Evolutionary conservation across 1,140 invertebrate genomes (phyloP), one percentile per base, ranked within the genome.

Genomic region (Drosophila guanche): DNA sequence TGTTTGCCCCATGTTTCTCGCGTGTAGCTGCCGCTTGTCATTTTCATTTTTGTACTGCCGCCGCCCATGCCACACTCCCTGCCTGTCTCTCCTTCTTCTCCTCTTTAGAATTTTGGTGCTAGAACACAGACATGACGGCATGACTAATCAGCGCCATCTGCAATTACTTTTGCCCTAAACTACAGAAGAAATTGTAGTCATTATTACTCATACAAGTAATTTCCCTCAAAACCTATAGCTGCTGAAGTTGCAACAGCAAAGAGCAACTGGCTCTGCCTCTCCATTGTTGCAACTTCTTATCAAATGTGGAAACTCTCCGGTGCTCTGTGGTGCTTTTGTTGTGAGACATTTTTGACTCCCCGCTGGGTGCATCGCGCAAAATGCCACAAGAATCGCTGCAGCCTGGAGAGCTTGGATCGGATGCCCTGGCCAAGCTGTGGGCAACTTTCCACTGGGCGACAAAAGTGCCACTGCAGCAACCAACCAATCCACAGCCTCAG

Each of bases 251-350:
- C 45, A 50, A 51, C 40, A 48, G 50, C 41, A 51, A 20, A 5
- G 7, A 29, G 51, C 5, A 45, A 40, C 47, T 59, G 33, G 23
- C n/a, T 66, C 33, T 12, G 33, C 33, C 33, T 33, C 8, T 10
- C 79, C 79, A 75, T 75, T 83, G 79, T 81, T 76, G 60, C 62
- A 69, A 56, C 63, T 68, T 70, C 75, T 83, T 84, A 83, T 83
- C 79, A 29, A 47, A 12, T 8, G 16, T 10, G 14, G 2, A 4
- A 47, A 50, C 40, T 42, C 48, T 43, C 14, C 29, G 29, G 27
- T 59, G 61, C 48, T 43, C 22, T 43, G 20, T 42, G 59, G 67
- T 25, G 51, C 63, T 72, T 80, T 86, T 85, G 63, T 73, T 62
- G 73, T 81, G 77, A 60, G 67, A 84, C 72, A 77, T 81, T 58